These are phyloP conservation scores for Dicycla oo DNA, from an alignment of 2,888 invertebrate genomes.

Conservation along the genomic window DNA sequence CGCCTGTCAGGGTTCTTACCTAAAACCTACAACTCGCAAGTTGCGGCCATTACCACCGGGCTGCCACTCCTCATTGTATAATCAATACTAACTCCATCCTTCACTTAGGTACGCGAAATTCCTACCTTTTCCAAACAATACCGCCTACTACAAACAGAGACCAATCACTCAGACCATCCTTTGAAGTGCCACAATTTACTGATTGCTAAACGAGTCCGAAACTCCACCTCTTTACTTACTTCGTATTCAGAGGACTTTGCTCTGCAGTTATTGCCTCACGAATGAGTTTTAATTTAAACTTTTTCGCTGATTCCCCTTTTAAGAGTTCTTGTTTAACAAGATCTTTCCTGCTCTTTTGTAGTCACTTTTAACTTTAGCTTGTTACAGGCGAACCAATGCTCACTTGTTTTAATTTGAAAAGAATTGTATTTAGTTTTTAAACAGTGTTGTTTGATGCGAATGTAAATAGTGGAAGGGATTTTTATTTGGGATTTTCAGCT, in stretches of 20 bases:
- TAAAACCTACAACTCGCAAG: no score
- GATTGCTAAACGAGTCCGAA: conserved; percentile 34
- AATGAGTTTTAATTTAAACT: conserved; percentile 85
- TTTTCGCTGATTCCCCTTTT: conserved; percentile 78
- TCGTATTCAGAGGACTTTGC: conserved; percentile 46
- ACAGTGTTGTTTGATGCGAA: conserved; percentile 48
- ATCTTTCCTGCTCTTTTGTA: conserved; percentile 80
- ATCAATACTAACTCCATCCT: background rate
- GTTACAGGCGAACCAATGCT: conserved; percentile 74
- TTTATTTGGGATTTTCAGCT: background rate
- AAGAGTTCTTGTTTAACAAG: conserved; percentile 83
- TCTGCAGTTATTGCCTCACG: conserved; percentile 63
- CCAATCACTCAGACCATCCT: conserved; percentile 29
- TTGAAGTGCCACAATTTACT: conserved; percentile 33
- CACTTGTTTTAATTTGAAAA: conserved; percentile 80
- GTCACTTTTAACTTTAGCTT: conserved; percentile 72
- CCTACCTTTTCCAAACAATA: background rate
- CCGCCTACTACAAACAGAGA: conserved; percentile 1
- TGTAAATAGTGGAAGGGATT: background rate
- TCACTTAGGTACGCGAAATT: background rate
- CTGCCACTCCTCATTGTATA: no score
- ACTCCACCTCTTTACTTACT: conserved; percentile 29
- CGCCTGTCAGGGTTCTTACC: no score
- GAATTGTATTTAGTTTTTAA: conserved; percentile 70
- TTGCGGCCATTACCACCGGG: no score